Evolutionary conservation across 1,140 invertebrate genomes (phyloP).

Genomic region (Apis dorsata): DNA sequence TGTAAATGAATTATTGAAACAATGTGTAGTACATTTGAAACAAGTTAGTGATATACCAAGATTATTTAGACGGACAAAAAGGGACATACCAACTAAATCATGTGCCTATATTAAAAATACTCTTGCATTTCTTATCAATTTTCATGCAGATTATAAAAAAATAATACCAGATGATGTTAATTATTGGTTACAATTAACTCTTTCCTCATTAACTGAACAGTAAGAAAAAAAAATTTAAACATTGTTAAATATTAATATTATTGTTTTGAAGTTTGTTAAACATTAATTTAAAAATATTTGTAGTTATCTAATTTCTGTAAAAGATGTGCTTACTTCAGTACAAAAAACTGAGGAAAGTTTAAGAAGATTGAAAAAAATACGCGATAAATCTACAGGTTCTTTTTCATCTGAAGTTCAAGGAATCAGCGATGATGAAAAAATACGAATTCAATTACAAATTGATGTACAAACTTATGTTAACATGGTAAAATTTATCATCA

Average conservation of each 20-base stretch:
- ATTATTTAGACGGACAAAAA: constrained; percentile 95
- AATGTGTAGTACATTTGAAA: constrained; percentile 83
- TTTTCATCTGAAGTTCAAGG: constrained; percentile 78
- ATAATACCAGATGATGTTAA: constrained; percentile 81
- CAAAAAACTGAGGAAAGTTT: constrained; percentile 97
- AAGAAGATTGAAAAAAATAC: constrained; percentile 91
- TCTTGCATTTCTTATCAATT: constrained; percentile 83
- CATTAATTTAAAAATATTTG: constrained; percentile 61
- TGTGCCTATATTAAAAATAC: constrained; percentile 89
- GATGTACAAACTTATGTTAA: constrained; percentile 86
- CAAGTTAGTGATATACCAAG: constrained; percentile 95
- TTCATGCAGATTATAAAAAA: constrained; percentile 81
- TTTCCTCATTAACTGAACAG: constrained; percentile 85
- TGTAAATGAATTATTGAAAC: constrained; percentile 81
- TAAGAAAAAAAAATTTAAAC: constrained; percentile 78
- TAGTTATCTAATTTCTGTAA: constrained; percentile 90
- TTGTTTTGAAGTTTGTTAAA: not conserved
- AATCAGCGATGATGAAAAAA: constrained; percentile 94
- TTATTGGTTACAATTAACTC: constrained; percentile 81
- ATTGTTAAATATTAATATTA: not conserved
- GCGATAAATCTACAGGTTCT: constrained; percentile 83
- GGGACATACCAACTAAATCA: constrained; percentile 89
- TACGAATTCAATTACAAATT: constrained; percentile 91
- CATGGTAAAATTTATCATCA: constrained; percentile 60
- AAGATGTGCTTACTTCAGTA: constrained; percentile 94